These are phyloP conservation scores for Melieria crassipennis DNA, from an alignment of 2,888 invertebrate genomes.

Conservation along the genomic window DNA sequence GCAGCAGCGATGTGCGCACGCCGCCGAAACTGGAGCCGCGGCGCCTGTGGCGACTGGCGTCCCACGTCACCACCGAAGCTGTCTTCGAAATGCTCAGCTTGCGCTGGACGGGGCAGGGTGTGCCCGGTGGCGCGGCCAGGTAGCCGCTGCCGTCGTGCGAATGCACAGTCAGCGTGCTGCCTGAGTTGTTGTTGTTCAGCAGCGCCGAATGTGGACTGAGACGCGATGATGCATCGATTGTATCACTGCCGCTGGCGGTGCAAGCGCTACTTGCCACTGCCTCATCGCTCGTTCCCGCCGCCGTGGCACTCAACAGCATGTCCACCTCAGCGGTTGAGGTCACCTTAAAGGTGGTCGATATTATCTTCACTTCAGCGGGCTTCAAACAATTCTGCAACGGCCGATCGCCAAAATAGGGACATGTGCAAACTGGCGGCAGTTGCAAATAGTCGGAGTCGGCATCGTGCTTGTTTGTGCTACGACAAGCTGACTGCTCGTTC, in stretches of 20 bases:
- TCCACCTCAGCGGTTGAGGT: constrained; percentile 37
- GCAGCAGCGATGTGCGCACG: constrained; percentile 71
- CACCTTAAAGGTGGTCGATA: constrained; percentile 58
- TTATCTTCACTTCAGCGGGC: constrained; percentile 69
- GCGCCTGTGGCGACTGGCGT: constrained; percentile 71
- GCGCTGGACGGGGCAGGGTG: constrained; percentile 56
- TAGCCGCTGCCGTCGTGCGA: constrained; percentile 47
- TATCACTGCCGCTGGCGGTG: constrained; percentile 67
- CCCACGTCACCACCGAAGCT: constrained; percentile 77
- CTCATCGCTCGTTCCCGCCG: constrained; percentile 53
- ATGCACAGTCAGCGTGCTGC: constrained; percentile 49
- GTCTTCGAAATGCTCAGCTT: constrained; percentile 68
- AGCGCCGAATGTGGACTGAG: constrained; percentile 49
- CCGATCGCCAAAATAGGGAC: constrained; percentile 82
- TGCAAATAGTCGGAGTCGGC: constrained; percentile 63
- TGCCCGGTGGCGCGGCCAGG: constrained; percentile 64
- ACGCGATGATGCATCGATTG: constrained; percentile 63
- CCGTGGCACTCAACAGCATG: constrained; percentile 9
- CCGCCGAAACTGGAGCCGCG: constrained; percentile 79
- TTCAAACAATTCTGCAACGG: constrained; percentile 67
- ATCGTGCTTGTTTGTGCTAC: constrained; percentile 31
- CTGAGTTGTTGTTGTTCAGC: constrained; percentile 40
- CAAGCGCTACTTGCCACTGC: constrained; percentile 25
- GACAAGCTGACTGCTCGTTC: background rate
- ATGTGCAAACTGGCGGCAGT: constrained; percentile 81